phyloP scores from a whole-genome alignment of 2,797 vertebrate species.

The Poecilia wingei region DNA sequence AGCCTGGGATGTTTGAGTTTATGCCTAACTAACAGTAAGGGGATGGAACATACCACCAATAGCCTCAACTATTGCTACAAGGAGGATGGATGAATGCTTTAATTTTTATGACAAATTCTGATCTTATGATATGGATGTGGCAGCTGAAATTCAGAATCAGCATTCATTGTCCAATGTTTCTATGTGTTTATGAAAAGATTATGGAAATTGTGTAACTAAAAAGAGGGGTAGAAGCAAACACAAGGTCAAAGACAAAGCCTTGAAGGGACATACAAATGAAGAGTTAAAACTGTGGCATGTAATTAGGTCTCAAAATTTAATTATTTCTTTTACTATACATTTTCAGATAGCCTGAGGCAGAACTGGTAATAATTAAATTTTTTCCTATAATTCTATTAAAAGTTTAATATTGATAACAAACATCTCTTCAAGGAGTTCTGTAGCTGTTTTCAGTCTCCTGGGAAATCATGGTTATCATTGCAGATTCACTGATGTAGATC shows the following conservation, averaged over 20 bases:
- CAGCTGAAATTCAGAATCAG: not conserved
- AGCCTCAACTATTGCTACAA: not conserved
- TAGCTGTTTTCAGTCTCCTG: conserved; percentile 42
- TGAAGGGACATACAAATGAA: conserved; percentile 25
- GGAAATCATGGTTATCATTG: conserved; percentile 59
- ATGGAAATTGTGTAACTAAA: conserved; percentile 8
- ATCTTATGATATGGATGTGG: not conserved
- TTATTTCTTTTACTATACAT: conserved; percentile 72
- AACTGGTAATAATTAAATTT: conserved; percentile 86
- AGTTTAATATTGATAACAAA: conserved; percentile 84
- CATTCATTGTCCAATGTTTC: not conserved
- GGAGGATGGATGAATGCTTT: not conserved
- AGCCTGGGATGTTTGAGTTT: no score
- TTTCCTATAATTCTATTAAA: conserved; percentile 72
- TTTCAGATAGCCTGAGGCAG: conserved; percentile 71
- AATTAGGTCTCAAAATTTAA: conserved; percentile 81
- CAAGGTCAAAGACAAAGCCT: conserved; percentile 46
- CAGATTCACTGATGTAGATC: conserved; percentile 54
- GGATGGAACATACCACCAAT: not conserved
- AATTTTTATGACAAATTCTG: not conserved
- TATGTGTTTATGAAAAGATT: conserved; percentile 21
- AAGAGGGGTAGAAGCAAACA: conserved; percentile 12
- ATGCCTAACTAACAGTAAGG: not conserved
- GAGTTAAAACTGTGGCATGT: conserved; percentile 59
- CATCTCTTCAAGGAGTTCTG: conserved; percentile 28